Conservation (phyloP, 2,888 invertebrate genomes). For the Rhorus exstirpatorius region DNA sequence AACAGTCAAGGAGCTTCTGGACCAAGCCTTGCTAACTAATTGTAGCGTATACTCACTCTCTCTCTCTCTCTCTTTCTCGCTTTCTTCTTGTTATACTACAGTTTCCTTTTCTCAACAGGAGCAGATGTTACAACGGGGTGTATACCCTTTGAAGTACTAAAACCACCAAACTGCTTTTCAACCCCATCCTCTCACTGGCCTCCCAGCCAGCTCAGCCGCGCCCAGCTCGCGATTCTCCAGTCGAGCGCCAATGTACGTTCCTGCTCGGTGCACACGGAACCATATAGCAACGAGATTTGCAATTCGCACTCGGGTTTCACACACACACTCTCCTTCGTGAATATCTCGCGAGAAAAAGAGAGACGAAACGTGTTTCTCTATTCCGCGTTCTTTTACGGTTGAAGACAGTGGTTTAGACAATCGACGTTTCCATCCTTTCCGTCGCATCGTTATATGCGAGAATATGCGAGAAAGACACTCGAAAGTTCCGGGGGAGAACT, state of each 20-base stretch:
- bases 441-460: too few species aligned
- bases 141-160: conserved; percentile 76
- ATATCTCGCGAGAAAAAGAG: conserved; percentile 28
- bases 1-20: conserved; percentile 62
- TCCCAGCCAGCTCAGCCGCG: neutral
- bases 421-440: conserved; percentile 46
- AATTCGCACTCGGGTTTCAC: conserved; percentile 58
- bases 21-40: conserved; percentile 66
- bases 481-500: conserved; percentile 30
- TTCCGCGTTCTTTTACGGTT: conserved; percentile 13
- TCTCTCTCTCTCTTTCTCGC: conserved; percentile 18
- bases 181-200: conserved; percentile 39
- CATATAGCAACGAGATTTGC: conserved; percentile 60
- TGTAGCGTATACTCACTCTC: conserved; percentile 39
- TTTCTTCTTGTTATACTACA: conserved; percentile 32
- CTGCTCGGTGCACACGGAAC: conserved; percentile 70
- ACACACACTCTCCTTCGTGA: conserved; percentile 40
- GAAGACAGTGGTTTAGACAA: conserved; percentile 56
- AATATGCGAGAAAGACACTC: neutral
- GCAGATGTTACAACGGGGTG: conserved; percentile 67
- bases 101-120: conserved; percentile 57
- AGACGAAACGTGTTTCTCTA: neutral
- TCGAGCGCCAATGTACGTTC: conserved; percentile 68
- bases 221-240: conserved; percentile 34
- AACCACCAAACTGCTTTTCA: conserved; percentile 74